A percentile compares a stretch with the other conserved stretches of the same genome.
phyloP scores from a whole-genome alignment of 2,888 invertebrate species.

The Drosophila cognata region DNA sequence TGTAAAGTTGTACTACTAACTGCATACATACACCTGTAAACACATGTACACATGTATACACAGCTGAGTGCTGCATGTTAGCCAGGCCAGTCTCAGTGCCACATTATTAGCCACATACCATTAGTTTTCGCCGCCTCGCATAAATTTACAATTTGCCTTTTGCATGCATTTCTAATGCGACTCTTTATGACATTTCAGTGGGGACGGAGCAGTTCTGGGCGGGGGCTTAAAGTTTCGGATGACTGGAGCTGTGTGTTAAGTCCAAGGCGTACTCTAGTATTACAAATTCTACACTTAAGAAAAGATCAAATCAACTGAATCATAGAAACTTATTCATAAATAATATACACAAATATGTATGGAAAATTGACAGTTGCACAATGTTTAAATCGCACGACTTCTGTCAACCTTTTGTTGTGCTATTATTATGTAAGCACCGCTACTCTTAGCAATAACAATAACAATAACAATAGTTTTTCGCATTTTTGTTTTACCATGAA shows the following conservation, averaged over 20 bases:
- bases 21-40: constrained; percentile 18
- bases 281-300: constrained; percentile 14
- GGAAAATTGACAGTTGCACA: not conserved
- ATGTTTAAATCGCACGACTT: constrained; percentile 3
- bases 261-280: constrained; percentile 18
- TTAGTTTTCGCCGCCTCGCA: constrained; percentile 61
- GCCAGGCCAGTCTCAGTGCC: constrained; percentile 39
- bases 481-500: constrained; percentile 38
- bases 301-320: constrained; percentile 17
- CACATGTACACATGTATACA: constrained; percentile 10
- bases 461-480: constrained; percentile 45
- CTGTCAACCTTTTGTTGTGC: constrained; percentile 1
- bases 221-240: constrained; percentile 29
- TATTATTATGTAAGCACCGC: constrained; percentile 12
- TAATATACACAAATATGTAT: not conserved
- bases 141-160: constrained; percentile 61
- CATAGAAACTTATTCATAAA: not conserved
- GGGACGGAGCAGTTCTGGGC: not conserved
- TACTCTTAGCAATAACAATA: constrained; percentile 1
- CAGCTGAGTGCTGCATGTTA: constrained; percentile 29
- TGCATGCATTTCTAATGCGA: constrained; percentile 67
- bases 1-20: constrained; percentile 65
- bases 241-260: constrained; percentile 32
- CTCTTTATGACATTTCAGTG: constrained; percentile 54
- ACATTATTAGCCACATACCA: constrained; percentile 64